Conservation (phyloP, 2,113 vertebrate genomes). For the Rhinolophus ferrumequinum region DNA sequence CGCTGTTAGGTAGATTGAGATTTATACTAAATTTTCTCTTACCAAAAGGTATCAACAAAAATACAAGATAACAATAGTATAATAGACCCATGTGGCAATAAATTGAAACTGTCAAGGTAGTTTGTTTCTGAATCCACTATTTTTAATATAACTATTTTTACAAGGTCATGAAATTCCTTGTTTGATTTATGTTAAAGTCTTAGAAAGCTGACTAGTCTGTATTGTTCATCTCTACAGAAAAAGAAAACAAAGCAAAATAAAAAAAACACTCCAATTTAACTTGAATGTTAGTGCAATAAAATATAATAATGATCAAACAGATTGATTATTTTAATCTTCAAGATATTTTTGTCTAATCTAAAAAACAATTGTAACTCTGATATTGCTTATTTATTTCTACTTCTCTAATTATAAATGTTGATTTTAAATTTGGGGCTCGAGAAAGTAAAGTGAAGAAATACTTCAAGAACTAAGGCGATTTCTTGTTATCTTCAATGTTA, state of each 20-base stretch:
- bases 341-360: neutral
- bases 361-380: neutral
- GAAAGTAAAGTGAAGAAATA: neutral
- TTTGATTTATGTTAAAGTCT: constrained; percentile 19
- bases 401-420: neutral
- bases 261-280: neutral
- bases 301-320: neutral
- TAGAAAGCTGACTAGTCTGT: neutral
- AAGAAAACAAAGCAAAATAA: neutral
- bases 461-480: neutral
- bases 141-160: neutral
- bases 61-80: neutral
- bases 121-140: neutral
- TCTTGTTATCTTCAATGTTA: neutral
- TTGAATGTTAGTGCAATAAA: constrained; percentile 1
- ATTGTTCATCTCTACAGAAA: neutral
- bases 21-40: neutral
- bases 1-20: neutral
- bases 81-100: neutral
- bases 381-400: neutral
- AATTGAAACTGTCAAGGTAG: neutral
- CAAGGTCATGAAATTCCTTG: constrained; percentile 9
- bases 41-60: constrained; percentile 28
- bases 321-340: neutral
- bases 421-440: constrained; percentile 10